Evolutionary conservation across 2,113 vertebrate genomes (phyloP), one percentile per base, ranked within the genome.

Genomic region (Rhinoptilus africanus): DNA sequence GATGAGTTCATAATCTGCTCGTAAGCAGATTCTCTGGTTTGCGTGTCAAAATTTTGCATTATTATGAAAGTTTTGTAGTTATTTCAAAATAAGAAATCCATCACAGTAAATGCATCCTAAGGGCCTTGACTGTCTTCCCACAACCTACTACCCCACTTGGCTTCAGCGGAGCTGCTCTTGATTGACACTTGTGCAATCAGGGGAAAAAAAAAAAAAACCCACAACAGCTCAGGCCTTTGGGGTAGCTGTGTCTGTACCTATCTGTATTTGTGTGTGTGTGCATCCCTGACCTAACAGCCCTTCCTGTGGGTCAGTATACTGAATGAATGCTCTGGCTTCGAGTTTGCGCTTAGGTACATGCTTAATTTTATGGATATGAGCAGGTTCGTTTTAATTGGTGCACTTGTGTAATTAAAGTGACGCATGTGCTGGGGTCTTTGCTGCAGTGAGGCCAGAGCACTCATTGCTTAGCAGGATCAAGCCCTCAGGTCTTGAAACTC

Each of bases 381-480:
- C 0, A 0, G 26, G 45, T 83, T 32, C 3, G 1, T 64, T 95
- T 88, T 93, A 95, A 89, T 85, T 87, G 76, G 15, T 68, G 20
- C 47, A 24, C 45, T 93, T 82, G 22, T 66, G 50, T 89, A 73
- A 89, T 92, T 95, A 69, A 95, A 94, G 53, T 57, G 89, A 91
- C 89, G 91, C 62, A 8, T 35, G 18, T 59, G n/a, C 89, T 89
- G 81, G 41, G 35, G 41, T 30, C 41, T 50, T 68, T 47, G 60
- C 72, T 84, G 80, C 45, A 41, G 57, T 6, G 34, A 71, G 75
- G 26, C 60, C 30, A 18, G 34, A 80, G 21, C 26, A 7, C 19
- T 91, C 7, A 5, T 24, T 1, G 7, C 75, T 80, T 57, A n/a
- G 47, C 73, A 81, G 35, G 64, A 57, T 32, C 34, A 10, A 96